Percentiles rank a stretch among this genome's conserved stretches.
Evolutionary conservation across 1,140 invertebrate genomes (phyloP).

Genomic region (Cepaea nemoralis): DNA sequence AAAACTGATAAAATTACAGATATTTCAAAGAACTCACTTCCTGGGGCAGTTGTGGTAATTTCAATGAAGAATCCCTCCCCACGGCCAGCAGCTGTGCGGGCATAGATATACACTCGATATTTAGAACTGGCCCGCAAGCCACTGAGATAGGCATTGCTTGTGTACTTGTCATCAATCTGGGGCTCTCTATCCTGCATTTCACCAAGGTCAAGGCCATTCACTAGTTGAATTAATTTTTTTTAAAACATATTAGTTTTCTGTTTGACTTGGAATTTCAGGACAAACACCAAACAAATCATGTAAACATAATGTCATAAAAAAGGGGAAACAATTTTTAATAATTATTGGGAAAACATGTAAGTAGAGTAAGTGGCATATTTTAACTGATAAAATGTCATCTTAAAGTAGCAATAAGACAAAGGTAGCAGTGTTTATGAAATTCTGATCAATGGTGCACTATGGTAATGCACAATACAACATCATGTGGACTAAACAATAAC

Average conservation of each 20-base stretch:
- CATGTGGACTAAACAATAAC: no score
- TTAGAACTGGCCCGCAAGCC: conserved; percentile 87
- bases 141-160: conserved; percentile 86
- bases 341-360: no score
- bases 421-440: no score
- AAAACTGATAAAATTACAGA: not conserved
- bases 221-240: conserved; percentile 56
- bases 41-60: conserved; percentile 52
- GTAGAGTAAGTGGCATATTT: no score
- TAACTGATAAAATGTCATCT: no score
- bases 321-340: no score
- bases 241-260: not conserved
- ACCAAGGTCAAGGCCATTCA: conserved; percentile 75
- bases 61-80: conserved; percentile 76
- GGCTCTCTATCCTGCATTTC: conserved; percentile 81
- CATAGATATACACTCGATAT: conserved; percentile 86
- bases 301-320: no score
- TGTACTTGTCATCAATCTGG: conserved; percentile 80
- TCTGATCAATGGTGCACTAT: no score
- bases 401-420: no score
- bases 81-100: conserved; percentile 86
- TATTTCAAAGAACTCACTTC: conserved; percentile 50
- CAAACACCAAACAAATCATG: no score
- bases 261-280: no score
- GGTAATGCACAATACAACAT: no score